Percentiles rank a stretch among this genome's conserved stretches.
Conservation (phyloP, 2,888 invertebrate species). For the Plutella xylostella region DNA sequence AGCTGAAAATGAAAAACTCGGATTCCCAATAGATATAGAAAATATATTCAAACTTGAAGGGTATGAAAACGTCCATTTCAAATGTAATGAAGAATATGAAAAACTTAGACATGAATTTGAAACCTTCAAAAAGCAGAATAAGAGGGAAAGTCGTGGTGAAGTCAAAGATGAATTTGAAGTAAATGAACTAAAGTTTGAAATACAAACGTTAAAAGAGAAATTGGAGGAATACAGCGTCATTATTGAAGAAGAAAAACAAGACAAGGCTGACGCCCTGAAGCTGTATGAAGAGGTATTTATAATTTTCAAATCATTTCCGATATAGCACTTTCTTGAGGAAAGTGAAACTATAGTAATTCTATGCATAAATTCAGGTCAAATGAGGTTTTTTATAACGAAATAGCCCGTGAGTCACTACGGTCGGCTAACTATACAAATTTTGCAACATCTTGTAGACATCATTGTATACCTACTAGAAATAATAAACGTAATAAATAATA, state of each 20-base stretch:
- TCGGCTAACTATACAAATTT: too few species aligned
- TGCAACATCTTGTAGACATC: too few species aligned
- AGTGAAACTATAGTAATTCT: too few species aligned
- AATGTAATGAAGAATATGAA: conserved; percentile 75
- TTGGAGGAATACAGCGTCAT: conserved; percentile 72
- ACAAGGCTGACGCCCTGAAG: conserved; percentile 70
- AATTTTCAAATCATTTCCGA: too few species aligned
- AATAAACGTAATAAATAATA: too few species aligned
- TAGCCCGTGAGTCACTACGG: too few species aligned
- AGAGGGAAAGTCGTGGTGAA: conserved; percentile 28
- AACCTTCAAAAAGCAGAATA: conserved; percentile 63
- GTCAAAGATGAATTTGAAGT: conserved; percentile 37
- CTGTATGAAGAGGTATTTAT: conserved; percentile 61
- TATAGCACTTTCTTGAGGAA: too few species aligned
- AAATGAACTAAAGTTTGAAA: conserved; percentile 68
- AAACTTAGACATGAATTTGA: conserved; percentile 76
- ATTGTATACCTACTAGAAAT: too few species aligned
- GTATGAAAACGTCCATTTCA: conserved; percentile 55
- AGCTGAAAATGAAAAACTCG: conserved; percentile 69
- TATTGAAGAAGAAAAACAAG: conserved; percentile 73
- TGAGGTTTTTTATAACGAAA: too few species aligned
- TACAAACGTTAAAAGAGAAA: conserved; percentile 75
- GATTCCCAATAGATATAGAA: conserved; percentile 71
- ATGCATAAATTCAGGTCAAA: too few species aligned
- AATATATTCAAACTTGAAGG: conserved; percentile 60